phyloP scores from a whole-genome alignment of 2,113 vertebrate species.

The Elanoides forficatus region DNA sequence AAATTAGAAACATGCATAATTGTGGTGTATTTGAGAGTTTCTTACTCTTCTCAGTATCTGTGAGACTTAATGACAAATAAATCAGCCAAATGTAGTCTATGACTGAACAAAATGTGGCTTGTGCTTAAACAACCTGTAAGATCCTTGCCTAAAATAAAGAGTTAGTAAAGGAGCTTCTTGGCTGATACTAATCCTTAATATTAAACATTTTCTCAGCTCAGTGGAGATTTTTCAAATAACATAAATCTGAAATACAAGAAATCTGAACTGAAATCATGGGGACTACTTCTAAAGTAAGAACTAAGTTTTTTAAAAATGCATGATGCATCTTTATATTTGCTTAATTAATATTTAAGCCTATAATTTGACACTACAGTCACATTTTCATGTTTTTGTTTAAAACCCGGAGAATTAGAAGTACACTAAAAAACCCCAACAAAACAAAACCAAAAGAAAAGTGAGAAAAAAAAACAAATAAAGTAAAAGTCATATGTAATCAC shows the following conservation, averaged over 20 bases:
- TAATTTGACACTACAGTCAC: neutral
- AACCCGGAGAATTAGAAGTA: neutral
- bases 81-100: neutral
- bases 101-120: neutral
- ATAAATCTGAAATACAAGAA: neutral
- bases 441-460: neutral
- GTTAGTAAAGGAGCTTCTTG: neutral
- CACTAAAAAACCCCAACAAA: neutral
- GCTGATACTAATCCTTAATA: neutral
- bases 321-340: neutral
- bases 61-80: neutral
- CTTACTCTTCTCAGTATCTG: neutral
- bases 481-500: neutral
- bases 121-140: neutral
- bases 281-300: neutral
- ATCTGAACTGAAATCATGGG: neutral
- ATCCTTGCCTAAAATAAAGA: neutral
- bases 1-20: neutral
- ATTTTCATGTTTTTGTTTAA: neutral
- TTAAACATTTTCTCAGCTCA: neutral
- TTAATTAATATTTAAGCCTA: neutral
- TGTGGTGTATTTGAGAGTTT: neutral
- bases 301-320: neutral
- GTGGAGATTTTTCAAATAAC: neutral
- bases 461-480: neutral